phyloP scores from a whole-genome alignment of 2,888 invertebrate species.

The Tinea pellionella region DNA sequence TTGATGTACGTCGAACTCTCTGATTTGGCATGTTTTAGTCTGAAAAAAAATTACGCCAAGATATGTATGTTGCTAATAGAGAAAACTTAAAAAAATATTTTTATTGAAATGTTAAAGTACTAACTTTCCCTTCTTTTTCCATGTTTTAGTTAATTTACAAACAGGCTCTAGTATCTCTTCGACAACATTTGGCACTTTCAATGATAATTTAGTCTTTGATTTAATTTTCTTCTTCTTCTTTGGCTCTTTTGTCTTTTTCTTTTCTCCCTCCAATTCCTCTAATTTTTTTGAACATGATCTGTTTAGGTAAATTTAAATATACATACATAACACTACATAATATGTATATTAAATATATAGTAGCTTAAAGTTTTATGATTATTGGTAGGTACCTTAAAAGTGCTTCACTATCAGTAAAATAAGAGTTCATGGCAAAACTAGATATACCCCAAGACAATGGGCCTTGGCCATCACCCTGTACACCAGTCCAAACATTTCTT shows the following conservation, averaged over 20 bases:
- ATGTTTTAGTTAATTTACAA: conserved; percentile 43
- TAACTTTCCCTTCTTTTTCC: conserved; percentile 64
- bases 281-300: conserved; percentile 77
- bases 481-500: conserved; percentile 81
- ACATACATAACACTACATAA: too few species aligned
- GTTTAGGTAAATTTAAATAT: conserved; percentile 17
- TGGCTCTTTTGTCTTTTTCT: conserved; percentile 41
- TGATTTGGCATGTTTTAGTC: conserved; percentile 53
- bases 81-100: too few species aligned
- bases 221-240: conserved; percentile 62
- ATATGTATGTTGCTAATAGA: too few species aligned
- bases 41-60: too few species aligned
- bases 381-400: conserved; percentile 70
- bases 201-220: conserved; percentile 44
- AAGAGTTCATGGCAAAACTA: conserved; percentile 64
- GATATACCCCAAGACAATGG: conserved; percentile 78
- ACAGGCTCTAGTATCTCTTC: conserved; percentile 48
- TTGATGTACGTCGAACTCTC: conserved; percentile 43
- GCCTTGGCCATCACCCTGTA: conserved; percentile 55
- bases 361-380: too few species aligned
- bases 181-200: conserved; percentile 51
- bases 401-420: conserved; percentile 69
- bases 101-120: conserved; percentile 22
- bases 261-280: conserved; percentile 55
- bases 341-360: too few species aligned